Base-by-base conservation (phyloP, 2,888 invertebrate species). In the Mythimna impura region DNA sequence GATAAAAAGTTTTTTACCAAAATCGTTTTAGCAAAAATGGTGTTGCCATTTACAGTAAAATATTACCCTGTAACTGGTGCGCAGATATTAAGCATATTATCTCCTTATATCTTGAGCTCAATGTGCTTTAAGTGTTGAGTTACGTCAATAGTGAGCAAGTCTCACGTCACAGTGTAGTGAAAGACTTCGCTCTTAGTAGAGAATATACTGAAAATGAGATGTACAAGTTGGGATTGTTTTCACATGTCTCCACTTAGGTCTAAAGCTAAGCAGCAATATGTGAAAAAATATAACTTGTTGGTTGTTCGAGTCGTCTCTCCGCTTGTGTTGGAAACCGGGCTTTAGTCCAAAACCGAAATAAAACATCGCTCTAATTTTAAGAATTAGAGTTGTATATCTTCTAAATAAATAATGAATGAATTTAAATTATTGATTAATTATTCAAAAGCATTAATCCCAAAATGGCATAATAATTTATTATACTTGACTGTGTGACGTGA, bases 401-500 rank as follows among this genome's bases (percentile, higher is more conserved):
- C 34, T 22, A 40, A 30, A 54, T 54, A 22, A 58, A 20, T 25
- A 25, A 57, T 34, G 9, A 20, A 58, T 20, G 2, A 47, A 14
- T 43, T 20, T 20, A 60, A n/a, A 47, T 43, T 57, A 66, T 61
- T 61, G 64, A 65, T 40, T 81, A 66, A 66, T 74, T 20, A 62
- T 82, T 62, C 14, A 47, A 73, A 73, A 52, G 80, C 55, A 79
- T 58, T 83, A 73, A 73, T 66, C 62, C 40, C 67, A 71, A 81
- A 81, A 84, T 80, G 82, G 77, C 80, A 84, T 81, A 81, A 84
- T 81, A 81, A 70, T 68, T 78, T 64, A 66, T 60, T 64, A 64
- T n/a, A 73, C 14, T 65, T 73, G 67, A 63, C 77, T 81, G 82
- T 83, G 65, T 65, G 62, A 64, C 17, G 64, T 67, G 74, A 65